A percentile compares a stretch with the other conserved stretches of the same genome.
These are phyloP conservation scores for Linnaemya tessellans DNA, from an alignment of 2,888 invertebrate genomes.

Conservation along the genomic window DNA sequence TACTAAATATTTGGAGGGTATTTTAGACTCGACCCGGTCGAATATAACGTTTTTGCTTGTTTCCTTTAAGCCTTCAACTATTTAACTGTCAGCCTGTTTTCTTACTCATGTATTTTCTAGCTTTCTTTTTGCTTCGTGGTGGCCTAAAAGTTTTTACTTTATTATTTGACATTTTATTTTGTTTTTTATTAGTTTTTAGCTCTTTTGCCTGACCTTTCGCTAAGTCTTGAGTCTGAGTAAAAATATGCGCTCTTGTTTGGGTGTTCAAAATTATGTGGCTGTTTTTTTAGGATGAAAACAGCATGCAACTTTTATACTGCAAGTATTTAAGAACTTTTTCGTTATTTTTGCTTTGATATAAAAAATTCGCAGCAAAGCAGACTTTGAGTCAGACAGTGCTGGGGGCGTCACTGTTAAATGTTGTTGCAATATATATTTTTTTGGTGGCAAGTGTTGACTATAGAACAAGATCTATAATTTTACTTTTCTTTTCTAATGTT, in stretches of 20 bases:
- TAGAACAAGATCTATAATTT: constrained; percentile 13
- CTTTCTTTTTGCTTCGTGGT: constrained; percentile 34
- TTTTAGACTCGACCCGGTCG: no score
- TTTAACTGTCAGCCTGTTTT: constrained; percentile 11
- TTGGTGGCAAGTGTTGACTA: constrained; percentile 16
- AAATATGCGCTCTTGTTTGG: constrained; percentile 11
- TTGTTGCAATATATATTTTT: constrained; percentile 15
- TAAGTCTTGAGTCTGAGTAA: constrained; percentile 10
- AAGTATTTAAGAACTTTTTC: not conserved
- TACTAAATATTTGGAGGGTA: no score
- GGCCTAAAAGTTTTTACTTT: constrained; percentile 63
- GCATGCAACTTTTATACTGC: constrained; percentile 23
- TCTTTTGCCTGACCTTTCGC: constrained; percentile 54
- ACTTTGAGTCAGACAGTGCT: constrained; percentile 69
- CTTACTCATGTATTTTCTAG: not conserved
- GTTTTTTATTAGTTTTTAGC: constrained; percentile 30
- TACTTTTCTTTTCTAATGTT: constrained; percentile 11
- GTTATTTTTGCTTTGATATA: not conserved
- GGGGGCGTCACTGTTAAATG: constrained; percentile 57
- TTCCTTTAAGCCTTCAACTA: constrained; percentile 4
- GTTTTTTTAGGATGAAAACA: constrained; percentile 5
- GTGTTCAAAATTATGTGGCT: constrained; percentile 32
- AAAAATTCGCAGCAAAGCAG: constrained; percentile 49
- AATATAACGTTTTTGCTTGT: no score
- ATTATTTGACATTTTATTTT: constrained; percentile 66